These are phyloP conservation scores for Callocephalon fimbriatum DNA, from an alignment of 2,113 vertebrate species.

Conservation along the genomic window DNA sequence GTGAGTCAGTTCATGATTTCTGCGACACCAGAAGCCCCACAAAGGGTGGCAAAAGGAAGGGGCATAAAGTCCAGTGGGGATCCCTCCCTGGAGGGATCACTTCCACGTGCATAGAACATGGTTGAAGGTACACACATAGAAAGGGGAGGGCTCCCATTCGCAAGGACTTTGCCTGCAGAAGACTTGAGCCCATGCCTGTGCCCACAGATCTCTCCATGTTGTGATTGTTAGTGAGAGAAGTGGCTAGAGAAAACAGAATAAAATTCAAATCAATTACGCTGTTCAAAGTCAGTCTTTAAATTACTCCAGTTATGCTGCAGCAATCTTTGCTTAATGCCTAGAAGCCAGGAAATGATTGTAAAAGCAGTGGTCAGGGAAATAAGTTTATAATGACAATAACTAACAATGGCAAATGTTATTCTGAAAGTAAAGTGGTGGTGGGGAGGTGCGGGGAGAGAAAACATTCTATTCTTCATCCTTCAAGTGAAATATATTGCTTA, in stretches of 20 bases:
- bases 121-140: not conserved
- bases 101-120: not conserved
- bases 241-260: slow-evolving; percentile 13
- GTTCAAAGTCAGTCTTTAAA: slow-evolving; percentile 41
- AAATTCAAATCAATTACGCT: slow-evolving; percentile 50
- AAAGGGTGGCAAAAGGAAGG: not conserved
- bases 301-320: slow-evolving; percentile 43
- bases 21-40: not conserved
- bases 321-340: slow-evolving; percentile 44
- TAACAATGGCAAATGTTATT: slow-evolving; percentile 21
- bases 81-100: not conserved
- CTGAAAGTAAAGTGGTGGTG: not conserved
- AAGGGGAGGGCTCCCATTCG: not conserved
- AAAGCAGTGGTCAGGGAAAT: slow-evolving; percentile 31
- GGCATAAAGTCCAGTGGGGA: fast-evolving
- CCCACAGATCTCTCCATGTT: not conserved
- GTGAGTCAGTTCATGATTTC: fast-evolving
- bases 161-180: not conserved
- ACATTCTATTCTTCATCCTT: slow-evolving; percentile 17
- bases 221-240: not conserved
- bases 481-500: not conserved
- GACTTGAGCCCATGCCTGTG: not conserved
- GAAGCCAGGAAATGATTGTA: slow-evolving; percentile 28
- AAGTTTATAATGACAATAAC: slow-evolving; percentile 22
- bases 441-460: not conserved